Evolutionary conservation across 92 coral and sea anemone species (phyloP).

Genomic region (Phenganax subtilis): DNA sequence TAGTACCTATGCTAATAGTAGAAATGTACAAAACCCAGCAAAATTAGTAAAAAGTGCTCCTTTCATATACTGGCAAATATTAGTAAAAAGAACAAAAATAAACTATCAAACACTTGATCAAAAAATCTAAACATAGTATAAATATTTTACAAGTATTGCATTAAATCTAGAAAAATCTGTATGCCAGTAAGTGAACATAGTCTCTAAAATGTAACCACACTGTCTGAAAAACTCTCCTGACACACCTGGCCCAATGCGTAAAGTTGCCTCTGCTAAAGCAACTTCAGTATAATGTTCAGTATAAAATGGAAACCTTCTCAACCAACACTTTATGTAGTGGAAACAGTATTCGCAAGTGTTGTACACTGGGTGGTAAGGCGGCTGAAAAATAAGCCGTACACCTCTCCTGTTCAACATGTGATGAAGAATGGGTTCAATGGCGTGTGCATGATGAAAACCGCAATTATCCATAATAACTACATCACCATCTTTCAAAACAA

Average conservation of each 20-base stretch:
- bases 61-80: too few species aligned
- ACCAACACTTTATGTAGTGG: neutral
- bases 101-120: too few species aligned
- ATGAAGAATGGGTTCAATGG: constrained; percentile 47
- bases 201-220: neutral
- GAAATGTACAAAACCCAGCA: too few species aligned
- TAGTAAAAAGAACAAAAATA: too few species aligned
- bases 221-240: neutral
- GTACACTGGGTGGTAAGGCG: constrained; percentile 47
- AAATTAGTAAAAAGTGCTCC: too few species aligned
- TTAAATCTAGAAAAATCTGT: too few species aligned
- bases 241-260: neutral
- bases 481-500: constrained; percentile 46
- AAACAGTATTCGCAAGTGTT: constrained; percentile 35
- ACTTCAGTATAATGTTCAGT: constrained; percentile 25
- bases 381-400: constrained; percentile 43
- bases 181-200: neutral
- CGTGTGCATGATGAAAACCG: constrained; percentile 55
- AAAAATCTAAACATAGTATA: too few species aligned
- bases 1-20: too few species aligned
- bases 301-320: constrained; percentile 4
- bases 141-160: too few species aligned
- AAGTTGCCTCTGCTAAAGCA: neutral
- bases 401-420: constrained; percentile 44
- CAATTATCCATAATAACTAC: constrained; percentile 54